These are phyloP conservation scores for Drosophila setosimentum DNA, from an alignment of 2,888 invertebrate genomes.

Conservation along the genomic window DNA sequence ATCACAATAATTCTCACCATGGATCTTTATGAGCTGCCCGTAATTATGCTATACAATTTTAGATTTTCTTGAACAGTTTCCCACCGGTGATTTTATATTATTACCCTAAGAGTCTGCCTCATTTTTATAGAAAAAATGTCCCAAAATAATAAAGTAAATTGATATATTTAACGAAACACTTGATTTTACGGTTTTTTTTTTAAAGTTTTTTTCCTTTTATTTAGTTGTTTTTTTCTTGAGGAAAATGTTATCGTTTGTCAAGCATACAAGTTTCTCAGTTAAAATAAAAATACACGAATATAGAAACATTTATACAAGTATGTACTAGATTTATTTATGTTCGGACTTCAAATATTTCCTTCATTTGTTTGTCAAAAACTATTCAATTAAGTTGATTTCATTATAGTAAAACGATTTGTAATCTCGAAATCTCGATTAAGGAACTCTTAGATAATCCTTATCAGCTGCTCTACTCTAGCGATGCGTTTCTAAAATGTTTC, in stretches of 20 bases:
- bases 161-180: not conserved
- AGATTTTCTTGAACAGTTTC: rapidly evolving
- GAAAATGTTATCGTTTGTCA: constrained; percentile 53
- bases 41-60: not conserved
- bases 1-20: not conserved
- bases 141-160: not conserved
- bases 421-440: constrained; percentile 10
- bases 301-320: constrained; percentile 61
- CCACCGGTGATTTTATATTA: not conserved
- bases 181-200: constrained; percentile 38
- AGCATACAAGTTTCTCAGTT: constrained; percentile 65
- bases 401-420: not conserved
- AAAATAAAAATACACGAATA: constrained; percentile 61
- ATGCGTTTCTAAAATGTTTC: constrained; percentile 10
- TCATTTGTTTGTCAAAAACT: constrained; percentile 15
- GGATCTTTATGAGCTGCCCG: not conserved
- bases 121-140: not conserved
- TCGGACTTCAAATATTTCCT: constrained; percentile 25
- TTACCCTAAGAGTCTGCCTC: not conserved
- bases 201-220: constrained; percentile 45
- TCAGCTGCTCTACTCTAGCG: not conserved
- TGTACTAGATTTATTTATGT: constrained; percentile 30
- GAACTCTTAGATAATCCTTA: not conserved
- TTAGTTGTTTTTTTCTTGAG: constrained; percentile 46
- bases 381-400: not conserved